These are phyloP conservation scores for Ammodytes marinus DNA, from an alignment of 2,113 vertebrate genomes.

Conservation along the genomic window DNA sequence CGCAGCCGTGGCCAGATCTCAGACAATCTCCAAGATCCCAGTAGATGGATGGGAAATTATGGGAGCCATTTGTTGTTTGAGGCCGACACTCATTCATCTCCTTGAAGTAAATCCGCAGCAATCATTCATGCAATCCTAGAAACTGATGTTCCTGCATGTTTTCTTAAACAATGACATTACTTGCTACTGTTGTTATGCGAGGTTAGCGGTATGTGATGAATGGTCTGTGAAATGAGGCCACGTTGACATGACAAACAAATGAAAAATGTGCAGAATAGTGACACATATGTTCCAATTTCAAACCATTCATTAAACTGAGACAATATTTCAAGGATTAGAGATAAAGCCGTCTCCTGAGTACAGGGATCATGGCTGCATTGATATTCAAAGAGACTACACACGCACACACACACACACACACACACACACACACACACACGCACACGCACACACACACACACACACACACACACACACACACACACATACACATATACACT, in stretches of 20 bases:
- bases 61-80: slow-evolving; percentile 39
- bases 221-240: slow-evolving; percentile 20
- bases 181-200: slow-evolving; percentile 15
- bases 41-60: slow-evolving; percentile 52
- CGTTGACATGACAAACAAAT: slow-evolving; percentile 40
- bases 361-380: slow-evolving; percentile 69
- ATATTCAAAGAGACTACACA: slow-evolving; percentile 71
- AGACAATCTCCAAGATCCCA: slow-evolving; percentile 33
- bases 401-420: slow-evolving; percentile 20
- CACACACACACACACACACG: slow-evolving; percentile 27
- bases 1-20: slow-evolving; percentile 30
- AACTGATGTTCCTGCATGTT: slow-evolving; percentile 19
- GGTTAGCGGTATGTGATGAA: slow-evolving; percentile 17
- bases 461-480: slow-evolving; percentile 23
- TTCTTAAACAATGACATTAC: slow-evolving; percentile 1
- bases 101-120: slow-evolving; percentile 26
- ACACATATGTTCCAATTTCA: slow-evolving; percentile 78
- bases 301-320: slow-evolving; percentile 62
- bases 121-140: slow-evolving; percentile 34
- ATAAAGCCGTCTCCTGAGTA: slow-evolving; percentile 62
- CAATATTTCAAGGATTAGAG: slow-evolving; percentile 74
- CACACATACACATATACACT: too few relatives aligned
- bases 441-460: slow-evolving; percentile 33
- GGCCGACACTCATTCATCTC: slow-evolving; percentile 6
- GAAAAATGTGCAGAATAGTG: slow-evolving; percentile 70